Base-by-base conservation (phyloP, 2,113 vertebrate genomes). In the Apus apus region DNA sequence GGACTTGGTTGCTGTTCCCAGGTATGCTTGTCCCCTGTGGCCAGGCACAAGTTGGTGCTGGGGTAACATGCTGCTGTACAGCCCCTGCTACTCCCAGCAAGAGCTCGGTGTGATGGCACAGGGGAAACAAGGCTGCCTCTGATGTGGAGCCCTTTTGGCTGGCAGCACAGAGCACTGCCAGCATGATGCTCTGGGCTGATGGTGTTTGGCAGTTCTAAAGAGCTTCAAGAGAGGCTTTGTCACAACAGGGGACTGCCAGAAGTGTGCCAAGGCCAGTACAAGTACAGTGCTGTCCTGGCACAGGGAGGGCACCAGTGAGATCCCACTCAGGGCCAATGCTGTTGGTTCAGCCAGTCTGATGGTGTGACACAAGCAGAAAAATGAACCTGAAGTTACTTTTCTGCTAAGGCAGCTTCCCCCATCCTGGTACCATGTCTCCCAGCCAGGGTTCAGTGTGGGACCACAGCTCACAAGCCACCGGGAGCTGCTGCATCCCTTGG, bases 11-110 rank as follows among this genome's bases (percentile, higher is more conserved):
- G 30, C 40, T 50, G 6, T 61, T 92, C 34, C 38, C 26, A 34
- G 61, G 16, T 85, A 46, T 82, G 11, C 13, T 66, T 60, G 45
- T 43, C 22, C 32, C 9, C 22, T 38, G 11, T 15, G 15, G 27
- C 15, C 5, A 13, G n/a, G 7, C 26, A 32, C 13, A 12, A 71
- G 25, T 6, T 62, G 4, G 5, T 23, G 2, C 23, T 43, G 8
- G 11, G 32, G 23, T 11, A 60, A 18, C 34, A 32, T 4, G 5
- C 20, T 7, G 0, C 56, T 70, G 9, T 54, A 62, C 30, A 58
- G 27, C 45, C 30, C 4, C 25, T 51, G 3, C 38, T 57, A 7
- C 27, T 72, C 29, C 58, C 38, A 27, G 7, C 0, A 4, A 58
- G 54, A 61, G 34, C 25, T 51, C 50, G 10, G 11, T 48, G 36